Evolutionary conservation across 2,797 vertebrate genomes (phyloP), one percentile per base, ranked within the genome.

Genomic region (Hydrocynus forskahlii): DNA sequence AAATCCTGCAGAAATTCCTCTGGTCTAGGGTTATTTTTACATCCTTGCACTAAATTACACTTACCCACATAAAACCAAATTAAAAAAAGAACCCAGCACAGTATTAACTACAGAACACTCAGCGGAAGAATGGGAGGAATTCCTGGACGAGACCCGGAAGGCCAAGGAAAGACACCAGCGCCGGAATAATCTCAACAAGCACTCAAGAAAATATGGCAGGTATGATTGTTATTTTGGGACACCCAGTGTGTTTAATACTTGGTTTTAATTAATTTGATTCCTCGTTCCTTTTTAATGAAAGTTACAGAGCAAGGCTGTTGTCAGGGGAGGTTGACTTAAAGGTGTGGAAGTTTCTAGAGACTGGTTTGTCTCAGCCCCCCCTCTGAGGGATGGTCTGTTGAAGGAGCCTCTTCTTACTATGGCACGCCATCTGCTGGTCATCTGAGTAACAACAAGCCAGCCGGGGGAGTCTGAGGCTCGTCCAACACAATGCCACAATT

Each of bases 371-470:
- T 78, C 54, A 77, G 3, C 13, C 62, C 29, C 25, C 43, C 75
- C 19, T 73, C 57, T 48, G 25, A 62, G 54, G 48, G 17, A 52
- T 50, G 45, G n/a, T 17, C 16, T 23, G 85, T 90, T 89, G 55
- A 38, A 64, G 70, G 79, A 12, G 52, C 60, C 54, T 79, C 79
- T 73, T 59, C 79, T 92, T 91, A 86, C 84, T 54, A 2, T 86
- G 80, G 88, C 48, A 81, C 86, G 76, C 93, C 94, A 94, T 89
- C 94, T 94, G 64, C 89, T 93, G 94, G 92, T 86, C 12, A 48
- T 81, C 80, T 14, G 0, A 25, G 2, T 0, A 88, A 90, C 80
- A 70, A 14, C 21, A 40, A 76, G 43, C 25, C 21, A 25, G 45
- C 43, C 57, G 2, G 43, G 10, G 13, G 10, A 52, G 48, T 52